A percentile compares a stretch with the other conserved stretches of the same genome.
Evolutionary conservation across 2,113 vertebrate genomes (phyloP).

Genomic region (Ptyas mucosa): DNA sequence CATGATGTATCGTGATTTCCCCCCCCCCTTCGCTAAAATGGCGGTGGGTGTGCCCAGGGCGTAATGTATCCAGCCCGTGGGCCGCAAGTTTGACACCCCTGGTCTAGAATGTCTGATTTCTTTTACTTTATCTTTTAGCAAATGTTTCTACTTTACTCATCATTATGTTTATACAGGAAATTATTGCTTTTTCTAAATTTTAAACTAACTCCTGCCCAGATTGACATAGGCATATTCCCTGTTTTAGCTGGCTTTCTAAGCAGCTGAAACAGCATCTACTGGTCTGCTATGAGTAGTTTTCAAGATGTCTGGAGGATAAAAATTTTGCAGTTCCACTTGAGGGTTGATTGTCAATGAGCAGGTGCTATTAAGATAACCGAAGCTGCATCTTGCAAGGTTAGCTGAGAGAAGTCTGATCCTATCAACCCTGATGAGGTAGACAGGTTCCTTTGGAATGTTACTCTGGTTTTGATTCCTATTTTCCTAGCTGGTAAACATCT

Average conservation of each 20-base stretch:
- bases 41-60: too few species aligned
- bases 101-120: conserved; percentile 57
- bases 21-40: too few species aligned
- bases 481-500: neutral
- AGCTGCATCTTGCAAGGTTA: neutral
- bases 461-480: neutral
- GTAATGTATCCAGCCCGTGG: too few species aligned
- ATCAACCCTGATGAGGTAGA: neutral
- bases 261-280: neutral
- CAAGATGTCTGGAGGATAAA: neutral
- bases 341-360: neutral
- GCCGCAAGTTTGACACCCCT: too few species aligned
- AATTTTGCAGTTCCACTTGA: neutral
- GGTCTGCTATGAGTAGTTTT: neutral
- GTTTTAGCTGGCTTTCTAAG: conserved; percentile 46
- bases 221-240: conserved; percentile 49
- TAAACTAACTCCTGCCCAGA: conserved; percentile 53
- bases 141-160: conserved; percentile 51
- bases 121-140: conserved; percentile 47
- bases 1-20: too few species aligned
- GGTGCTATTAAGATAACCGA: neutral
- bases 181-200: conserved; percentile 63
- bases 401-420: neutral
- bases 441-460: neutral
- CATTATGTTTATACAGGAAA: conserved; percentile 40